Evolutionary conservation across 2,888 invertebrate genomes (phyloP), one percentile per base, ranked within the genome.

Genomic region (Strigamia transsilvanica): DNA sequence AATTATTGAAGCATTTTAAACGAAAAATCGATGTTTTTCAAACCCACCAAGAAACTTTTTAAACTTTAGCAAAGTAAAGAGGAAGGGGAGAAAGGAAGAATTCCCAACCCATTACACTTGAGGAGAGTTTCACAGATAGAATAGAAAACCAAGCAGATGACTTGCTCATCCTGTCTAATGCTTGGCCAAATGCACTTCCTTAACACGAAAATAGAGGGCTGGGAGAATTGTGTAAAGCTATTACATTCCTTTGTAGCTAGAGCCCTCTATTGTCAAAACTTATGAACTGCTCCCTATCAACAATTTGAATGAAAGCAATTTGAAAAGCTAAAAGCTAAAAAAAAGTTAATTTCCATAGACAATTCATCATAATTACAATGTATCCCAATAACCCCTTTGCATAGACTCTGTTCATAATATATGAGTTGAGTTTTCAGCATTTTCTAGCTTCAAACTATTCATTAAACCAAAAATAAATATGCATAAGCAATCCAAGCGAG

Each of bases 181-280:
- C 77, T 77, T 27, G 77, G 77, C 38, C 34, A 77, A 77, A 77
- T 77, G 32, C 77, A 77, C 34, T 77, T 77, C 78, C 78, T 77
- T 27, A 9, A 77, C 78, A 34, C 38, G 27, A 77, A 34, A 77
- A 15, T 77, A 18, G 34, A 27, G 32, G n/a, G n/a, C 23, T n/a
- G 78, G 18, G 3, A 34, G 27, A 18, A 1, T 4, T 56, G 21
- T 18, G 56, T 56, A 21, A 56, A n/a, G n/a, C 56, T 12, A 46
- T 46, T 56, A 15, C n/a, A 3, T 56, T 38, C 38, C 56, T 18
- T 18, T 9, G 18, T 18, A 56, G 56, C 56, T 56, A 9, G 56
- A 18, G 56, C n/a, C 56, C 56, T 56, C 56, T 56, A 56, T 56
- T 9, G 56, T 3, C 18, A 18, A 56, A 56, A 9, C 0, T 18